A percentile compares a stretch with the other conserved stretches of the same genome.
Evolutionary conservation across 2,888 invertebrate genomes (phyloP).

Genomic region (Labia minor): DNA sequence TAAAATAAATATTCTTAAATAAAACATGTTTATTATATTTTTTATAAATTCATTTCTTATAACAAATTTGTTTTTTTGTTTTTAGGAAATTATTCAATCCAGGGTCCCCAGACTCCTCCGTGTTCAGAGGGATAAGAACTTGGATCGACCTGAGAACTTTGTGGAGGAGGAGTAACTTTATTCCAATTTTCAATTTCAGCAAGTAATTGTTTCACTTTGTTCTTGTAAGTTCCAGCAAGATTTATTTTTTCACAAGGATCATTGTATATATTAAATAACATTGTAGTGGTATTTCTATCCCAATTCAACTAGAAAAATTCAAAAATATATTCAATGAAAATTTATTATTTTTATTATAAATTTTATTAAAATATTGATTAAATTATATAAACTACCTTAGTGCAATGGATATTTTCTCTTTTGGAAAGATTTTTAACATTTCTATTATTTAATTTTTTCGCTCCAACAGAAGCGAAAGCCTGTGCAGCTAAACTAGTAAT

Average conservation of each 20-base stretch:
- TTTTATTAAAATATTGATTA: too few species aligned
- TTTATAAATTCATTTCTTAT: too few species aligned
- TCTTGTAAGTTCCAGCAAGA: conserved; percentile 24
- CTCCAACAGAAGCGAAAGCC: neutral
- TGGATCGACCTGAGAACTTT: conserved; percentile 20
- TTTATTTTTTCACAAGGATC: conserved; percentile 29
- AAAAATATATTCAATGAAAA: too few species aligned
- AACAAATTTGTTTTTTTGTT: too few species aligned
- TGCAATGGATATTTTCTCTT: too few species aligned
- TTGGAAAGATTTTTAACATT: too few species aligned
- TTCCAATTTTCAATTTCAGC: conserved; percentile 15
- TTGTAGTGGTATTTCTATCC: too few species aligned
- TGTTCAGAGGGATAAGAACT: conserved; percentile 20
- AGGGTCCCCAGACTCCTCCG: conserved; percentile 24
- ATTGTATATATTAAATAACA: conserved; percentile 27
- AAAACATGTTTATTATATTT: too few species aligned
- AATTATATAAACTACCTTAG: too few species aligned
- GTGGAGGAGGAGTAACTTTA: conserved; percentile 16
- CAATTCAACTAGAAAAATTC: neutral
- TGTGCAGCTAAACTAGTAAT: neutral
- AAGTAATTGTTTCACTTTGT: neutral
- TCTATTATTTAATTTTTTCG: neutral
- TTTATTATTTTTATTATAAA: too few species aligned
- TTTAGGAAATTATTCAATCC: conserved; percentile 20
- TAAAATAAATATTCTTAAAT: too few species aligned